Evolutionary conservation across 2,113 vertebrate genomes (phyloP).

Genomic region (Heterotilapia buettikoferi): DNA sequence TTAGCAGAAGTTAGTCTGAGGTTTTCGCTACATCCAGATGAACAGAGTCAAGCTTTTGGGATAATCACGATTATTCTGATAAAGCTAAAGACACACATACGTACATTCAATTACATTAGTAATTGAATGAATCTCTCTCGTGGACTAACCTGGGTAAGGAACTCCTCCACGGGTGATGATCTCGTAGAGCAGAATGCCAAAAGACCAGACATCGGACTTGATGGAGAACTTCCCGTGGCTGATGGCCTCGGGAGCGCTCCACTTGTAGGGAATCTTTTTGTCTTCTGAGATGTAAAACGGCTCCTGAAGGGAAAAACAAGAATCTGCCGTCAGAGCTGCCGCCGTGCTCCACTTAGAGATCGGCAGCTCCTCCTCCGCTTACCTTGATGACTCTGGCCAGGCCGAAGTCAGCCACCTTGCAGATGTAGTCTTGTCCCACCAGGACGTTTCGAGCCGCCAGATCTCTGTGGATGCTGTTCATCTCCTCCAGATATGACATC

Average conservation of each 20-base stretch:
- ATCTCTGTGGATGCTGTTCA: conserved; percentile 81
- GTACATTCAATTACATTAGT: no score
- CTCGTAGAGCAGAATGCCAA: conserved; percentile 78
- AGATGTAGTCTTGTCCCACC: conserved; percentile 76
- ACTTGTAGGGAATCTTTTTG: conserved; percentile 78
- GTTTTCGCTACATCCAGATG: not conserved
- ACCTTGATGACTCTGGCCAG: conserved; percentile 82
- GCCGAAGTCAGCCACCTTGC: conserved; percentile 86
- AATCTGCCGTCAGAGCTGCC: not conserved
- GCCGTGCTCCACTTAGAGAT: not conserved
- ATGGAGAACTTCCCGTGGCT: conserved; percentile 71
- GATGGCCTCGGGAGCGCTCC: conserved; percentile 79
- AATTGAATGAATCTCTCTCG: not conserved
- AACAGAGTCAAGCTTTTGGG: not conserved
- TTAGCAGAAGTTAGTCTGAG: not conserved
- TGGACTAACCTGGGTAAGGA: conserved; percentile 75
- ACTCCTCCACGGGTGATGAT: conserved; percentile 70
- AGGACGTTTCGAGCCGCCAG: conserved; percentile 83
- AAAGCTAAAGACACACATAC: not conserved
- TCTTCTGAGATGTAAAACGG: conserved; percentile 69
- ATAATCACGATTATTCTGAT: not conserved
- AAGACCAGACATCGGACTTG: conserved; percentile 83
- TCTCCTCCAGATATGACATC: conserved; percentile 79
- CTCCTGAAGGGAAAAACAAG: conserved; percentile 56
- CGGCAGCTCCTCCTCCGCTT: not conserved